phyloP scores from a whole-genome alignment of 2,888 invertebrate species.

The Platypus cylindrus region DNA sequence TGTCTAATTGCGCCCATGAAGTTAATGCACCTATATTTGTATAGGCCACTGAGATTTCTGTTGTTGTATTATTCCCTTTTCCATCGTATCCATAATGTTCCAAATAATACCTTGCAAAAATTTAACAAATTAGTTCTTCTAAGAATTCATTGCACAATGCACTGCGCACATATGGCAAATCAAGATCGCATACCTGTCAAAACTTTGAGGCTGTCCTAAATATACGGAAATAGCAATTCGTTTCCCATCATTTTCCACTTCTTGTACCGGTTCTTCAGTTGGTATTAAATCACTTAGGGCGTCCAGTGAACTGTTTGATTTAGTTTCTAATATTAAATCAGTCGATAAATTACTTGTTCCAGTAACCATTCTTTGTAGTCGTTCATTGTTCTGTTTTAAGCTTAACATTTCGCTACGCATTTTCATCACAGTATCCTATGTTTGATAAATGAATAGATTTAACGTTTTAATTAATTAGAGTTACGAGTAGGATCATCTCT shows the following conservation, averaged over 20 bases:
- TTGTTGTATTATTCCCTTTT: constrained; percentile 33
- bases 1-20: constrained; percentile 90
- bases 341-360: constrained; percentile 27
- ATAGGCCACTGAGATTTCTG: constrained; percentile 71
- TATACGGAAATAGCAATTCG: constrained; percentile 79
- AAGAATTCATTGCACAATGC: neutral
- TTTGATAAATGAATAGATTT: neutral
- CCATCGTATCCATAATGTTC: constrained; percentile 34
- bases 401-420: constrained; percentile 97
- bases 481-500: too few species aligned
- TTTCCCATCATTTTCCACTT: constrained; percentile 58
- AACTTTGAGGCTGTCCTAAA: constrained; percentile 70
- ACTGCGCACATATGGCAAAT: too few species aligned
- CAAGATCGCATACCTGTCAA: constrained; percentile 40
- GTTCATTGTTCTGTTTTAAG: constrained; percentile 91
- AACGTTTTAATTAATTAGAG: too few species aligned
- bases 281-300: constrained; percentile 33
- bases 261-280: constrained; percentile 29
- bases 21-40: constrained; percentile 86
- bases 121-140: neutral
- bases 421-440: constrained; percentile 88
- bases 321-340: constrained; percentile 25
- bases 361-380: constrained; percentile 73
- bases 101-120: constrained; percentile 26
- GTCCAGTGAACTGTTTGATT: constrained; percentile 30